Evolutionary conservation across 2,113 vertebrate genomes (phyloP).

Genomic region (human): DNA sequence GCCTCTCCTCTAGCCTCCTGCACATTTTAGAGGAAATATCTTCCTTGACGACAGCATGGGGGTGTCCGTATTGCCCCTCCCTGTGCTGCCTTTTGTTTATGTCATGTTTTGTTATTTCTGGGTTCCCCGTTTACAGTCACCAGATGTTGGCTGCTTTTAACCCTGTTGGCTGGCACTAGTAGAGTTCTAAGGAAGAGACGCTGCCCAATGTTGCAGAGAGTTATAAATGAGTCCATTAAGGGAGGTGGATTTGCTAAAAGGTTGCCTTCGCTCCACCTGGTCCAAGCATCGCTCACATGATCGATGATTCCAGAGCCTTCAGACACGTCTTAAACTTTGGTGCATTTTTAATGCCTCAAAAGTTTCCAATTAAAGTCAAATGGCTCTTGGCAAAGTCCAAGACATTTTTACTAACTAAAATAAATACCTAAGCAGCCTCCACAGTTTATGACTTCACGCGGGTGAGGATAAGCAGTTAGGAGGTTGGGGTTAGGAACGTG

Average conservation of each 20-base stretch:
- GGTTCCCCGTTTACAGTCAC: constrained; percentile 59
- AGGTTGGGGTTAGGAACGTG: constrained; percentile 13
- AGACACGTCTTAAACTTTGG: constrained; percentile 46
- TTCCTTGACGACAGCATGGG: background rate
- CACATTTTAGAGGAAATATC: background rate
- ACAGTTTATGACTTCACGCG: constrained; percentile 54
- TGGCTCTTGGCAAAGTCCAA: constrained; percentile 74
- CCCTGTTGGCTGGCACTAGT: constrained; percentile 28
- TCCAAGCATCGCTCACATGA: constrained; percentile 61
- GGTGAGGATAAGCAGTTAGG: constrained; percentile 70
- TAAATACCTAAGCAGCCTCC: constrained; percentile 76
- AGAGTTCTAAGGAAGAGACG: constrained; percentile 8
- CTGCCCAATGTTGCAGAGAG: background rate
- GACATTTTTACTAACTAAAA: constrained; percentile 78
- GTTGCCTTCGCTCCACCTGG: constrained; percentile 75
- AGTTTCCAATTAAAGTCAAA: constrained; percentile 81
- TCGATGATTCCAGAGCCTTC: constrained; percentile 67
- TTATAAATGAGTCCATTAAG: constrained; percentile 81
- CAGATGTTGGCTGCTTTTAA: constrained; percentile 68
- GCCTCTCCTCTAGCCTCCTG: constrained; percentile 3
- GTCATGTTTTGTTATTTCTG: constrained; percentile 55
- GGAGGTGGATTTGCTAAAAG: constrained; percentile 75
- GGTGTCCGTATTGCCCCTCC: background rate
- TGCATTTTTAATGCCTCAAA: constrained; percentile 74
- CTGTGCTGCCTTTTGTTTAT: constrained; percentile 49